Evolutionary conservation across 2,797 vertebrate genomes (phyloP).

Genomic region (Caiman crocodilus): DNA sequence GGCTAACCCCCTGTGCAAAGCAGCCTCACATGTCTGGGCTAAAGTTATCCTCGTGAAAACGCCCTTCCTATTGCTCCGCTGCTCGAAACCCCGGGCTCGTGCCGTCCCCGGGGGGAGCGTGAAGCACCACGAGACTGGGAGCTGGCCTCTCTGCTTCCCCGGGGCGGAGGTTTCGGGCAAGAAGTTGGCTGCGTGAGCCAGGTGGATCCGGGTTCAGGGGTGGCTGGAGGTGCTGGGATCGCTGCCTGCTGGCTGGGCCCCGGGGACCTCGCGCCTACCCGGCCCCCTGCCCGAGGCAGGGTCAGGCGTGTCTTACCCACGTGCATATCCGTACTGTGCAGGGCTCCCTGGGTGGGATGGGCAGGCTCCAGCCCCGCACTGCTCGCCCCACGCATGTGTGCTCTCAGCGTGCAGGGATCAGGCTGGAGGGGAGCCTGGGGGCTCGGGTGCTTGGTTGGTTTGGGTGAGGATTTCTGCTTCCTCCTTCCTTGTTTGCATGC

Average conservation of each 20-base stretch:
- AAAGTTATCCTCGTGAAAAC: neutral
- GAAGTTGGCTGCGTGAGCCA: neutral
- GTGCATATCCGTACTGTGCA: neutral
- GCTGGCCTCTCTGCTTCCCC: too few relatives aligned
- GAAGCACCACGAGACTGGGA: too few relatives aligned
- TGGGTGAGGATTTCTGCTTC: neutral
- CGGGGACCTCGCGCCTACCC: too few relatives aligned
- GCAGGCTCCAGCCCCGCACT: too few relatives aligned
- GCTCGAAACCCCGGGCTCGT: accelerated
- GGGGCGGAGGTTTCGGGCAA: neutral
- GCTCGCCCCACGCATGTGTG: too few relatives aligned
- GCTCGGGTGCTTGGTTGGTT: neutral
- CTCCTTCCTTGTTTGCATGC: too few relatives aligned
- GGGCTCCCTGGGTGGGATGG: neutral
- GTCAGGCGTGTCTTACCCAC: too few relatives aligned
- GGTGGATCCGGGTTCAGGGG: neutral
- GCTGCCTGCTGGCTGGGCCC: too few relatives aligned
- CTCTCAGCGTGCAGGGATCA: too few relatives aligned
- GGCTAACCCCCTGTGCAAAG: neutral
- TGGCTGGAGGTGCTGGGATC: too few relatives aligned
- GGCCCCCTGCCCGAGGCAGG: too few relatives aligned
- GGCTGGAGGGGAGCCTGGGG: neutral
- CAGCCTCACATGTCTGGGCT: accelerated
- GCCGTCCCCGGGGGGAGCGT: neutral
- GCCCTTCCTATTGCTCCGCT: accelerated